Base-by-base conservation (phyloP, 2,888 invertebrate genomes). In the Merodon equestris region DNA sequence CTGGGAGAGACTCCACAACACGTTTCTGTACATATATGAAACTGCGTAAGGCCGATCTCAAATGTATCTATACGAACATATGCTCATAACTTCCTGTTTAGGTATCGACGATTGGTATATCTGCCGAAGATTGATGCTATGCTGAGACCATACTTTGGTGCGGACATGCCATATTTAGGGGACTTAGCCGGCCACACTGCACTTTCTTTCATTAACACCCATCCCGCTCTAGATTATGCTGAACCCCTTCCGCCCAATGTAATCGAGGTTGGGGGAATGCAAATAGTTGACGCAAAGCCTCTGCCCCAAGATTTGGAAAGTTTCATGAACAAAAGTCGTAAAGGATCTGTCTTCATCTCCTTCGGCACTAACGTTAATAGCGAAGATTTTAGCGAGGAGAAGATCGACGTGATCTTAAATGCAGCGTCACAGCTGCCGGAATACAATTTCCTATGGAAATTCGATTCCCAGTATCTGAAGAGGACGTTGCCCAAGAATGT, bases 391-490 rank as follows among this genome's bases (percentile, higher is more conserved):
- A 84, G 84, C 1, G 7, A 70, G 0, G 56, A 83, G 13, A 81
- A 82, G n/a, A 77, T 81, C 3, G 57, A 82, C 4, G 83, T 83
- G 0, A 57, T 77, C 19, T 3, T 73, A 9, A 15, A 13, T 19
- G 73, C 73, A 12, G 85, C 89, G 36, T 42, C 74, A 10, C 70
- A 85, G 14, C 79, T 88, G 18, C 81, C 83, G 0, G 84, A 87
- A 1, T 87, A 86, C 66, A 84, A 86, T 15, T 88, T 90, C 13
- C 48, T 90, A 7, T 89, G 88, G 88, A 89, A 88, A 82, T 84
- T 85, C 36, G 85, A 86, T 27, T n/a, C 12, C 0, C 47, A 71
- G 12, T 61, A 56, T 15, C 4, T 66, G 1, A 58, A 66, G 36
- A 3, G 60, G 0, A 83, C 86, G 3, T 81, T 45, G 1, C 86